Base-by-base conservation (phyloP, 2,888 invertebrate species). In the Dynastes maya region DNA sequence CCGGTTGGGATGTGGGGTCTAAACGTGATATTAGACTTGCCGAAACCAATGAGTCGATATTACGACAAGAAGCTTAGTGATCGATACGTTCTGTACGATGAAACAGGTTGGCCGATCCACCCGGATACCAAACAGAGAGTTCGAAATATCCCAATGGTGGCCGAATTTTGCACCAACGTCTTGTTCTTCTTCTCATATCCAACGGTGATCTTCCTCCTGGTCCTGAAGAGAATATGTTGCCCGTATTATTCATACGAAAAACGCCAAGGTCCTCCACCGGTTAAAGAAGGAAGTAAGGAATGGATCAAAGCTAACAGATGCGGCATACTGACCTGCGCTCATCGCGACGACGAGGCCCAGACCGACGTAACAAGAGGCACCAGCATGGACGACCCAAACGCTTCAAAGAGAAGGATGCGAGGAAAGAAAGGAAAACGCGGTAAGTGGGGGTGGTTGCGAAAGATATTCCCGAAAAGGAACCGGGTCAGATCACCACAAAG, bases 161-260 rank as follows among this genome's bases (percentile, higher is more conserved):
- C 90, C 82, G 90, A 91, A 83, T 91, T 92, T 83, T 84, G 91
- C 64, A 84, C 92, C 49, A 93, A 93, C 84, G 51, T 90, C 0
- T 87, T 91, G 81, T 92, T 92, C 83, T 93, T 93, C 85, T 86
- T 92, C 77, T 87, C 88, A n/a, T 88, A 90, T 71, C 92, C 92
- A 0, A 88, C 91, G 75, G 83, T 90, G 13, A 80, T 90, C 45
- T 81, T 88, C 6, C 53, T 83, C n/a, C 76, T 85, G 1, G 76
- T 85, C 3, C 76, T 82, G 2, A 82, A 79, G 65, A 81, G 83
- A 64, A 63, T 84, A 1, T 86, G 85, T 58, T 85, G 84, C 78
- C 83, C 84, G 2, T 82, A 80, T 37, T 72, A 65, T 13, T 32
- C 71, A 32, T 55, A 51, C 32, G 64, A 67, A 27, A 78, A 40